phyloP scores from a whole-genome alignment of 2,797 vertebrate genomes.

The Malurus splendens region DNA sequence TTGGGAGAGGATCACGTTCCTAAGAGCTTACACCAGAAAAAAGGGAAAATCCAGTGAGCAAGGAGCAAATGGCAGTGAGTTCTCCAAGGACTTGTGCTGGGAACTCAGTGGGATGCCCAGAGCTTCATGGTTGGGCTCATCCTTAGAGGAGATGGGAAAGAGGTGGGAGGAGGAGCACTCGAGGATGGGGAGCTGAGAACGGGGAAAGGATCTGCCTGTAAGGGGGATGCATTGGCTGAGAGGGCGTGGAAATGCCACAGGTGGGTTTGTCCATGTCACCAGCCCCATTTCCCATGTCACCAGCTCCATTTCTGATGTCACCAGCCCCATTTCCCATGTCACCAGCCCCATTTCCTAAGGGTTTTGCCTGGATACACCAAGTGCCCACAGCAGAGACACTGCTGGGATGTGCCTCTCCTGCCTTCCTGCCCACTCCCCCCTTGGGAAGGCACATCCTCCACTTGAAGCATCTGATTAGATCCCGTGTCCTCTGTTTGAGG shows the following conservation, averaged over 20 bases:
- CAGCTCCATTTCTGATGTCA: no score
- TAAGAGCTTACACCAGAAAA: background rate
- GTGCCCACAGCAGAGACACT: rapidly evolving
- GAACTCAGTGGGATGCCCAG: background rate
- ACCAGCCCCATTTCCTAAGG: background rate
- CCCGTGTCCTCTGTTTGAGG: background rate
- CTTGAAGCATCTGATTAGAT: background rate
- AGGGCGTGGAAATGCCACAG: rapidly evolving
- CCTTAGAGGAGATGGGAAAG: background rate
- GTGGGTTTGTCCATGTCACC: rapidly evolving
- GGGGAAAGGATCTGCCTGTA: background rate
- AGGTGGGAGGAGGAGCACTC: background rate
- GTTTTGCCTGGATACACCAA: background rate
- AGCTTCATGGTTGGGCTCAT: background rate
- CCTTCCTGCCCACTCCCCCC: background rate
- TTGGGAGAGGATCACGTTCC: background rate
- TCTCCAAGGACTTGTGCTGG: background rate
- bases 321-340: background rate
- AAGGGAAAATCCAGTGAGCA: background rate
- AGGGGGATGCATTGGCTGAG: rapidly evolving
- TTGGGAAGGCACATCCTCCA: background rate
- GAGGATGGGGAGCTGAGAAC: rapidly evolving
- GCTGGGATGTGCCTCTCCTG: background rate
- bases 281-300: background rate
- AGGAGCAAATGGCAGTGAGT: background rate